Percentiles rank a stretch among this genome's conserved stretches.
phyloP scores from a whole-genome alignment of 2,113 vertebrate species.

The Anser brachyrhynchus region DNA sequence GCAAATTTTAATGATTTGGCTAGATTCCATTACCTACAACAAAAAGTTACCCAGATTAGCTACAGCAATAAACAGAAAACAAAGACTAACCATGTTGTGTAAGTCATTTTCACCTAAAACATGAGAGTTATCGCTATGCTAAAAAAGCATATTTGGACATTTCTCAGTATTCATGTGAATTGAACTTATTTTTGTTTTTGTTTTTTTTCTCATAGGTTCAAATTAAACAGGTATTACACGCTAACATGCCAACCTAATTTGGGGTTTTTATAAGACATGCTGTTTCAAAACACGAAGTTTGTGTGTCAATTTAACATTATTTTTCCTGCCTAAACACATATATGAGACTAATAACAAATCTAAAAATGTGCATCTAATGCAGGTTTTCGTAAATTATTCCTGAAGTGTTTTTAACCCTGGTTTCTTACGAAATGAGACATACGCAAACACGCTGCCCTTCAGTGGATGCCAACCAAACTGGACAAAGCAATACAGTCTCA shows the following conservation, averaged over 20 bases:
- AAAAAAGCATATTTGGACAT: neutral
- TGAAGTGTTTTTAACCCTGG: neutral
- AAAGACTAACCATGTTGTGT: neutral
- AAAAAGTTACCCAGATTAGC: neutral
- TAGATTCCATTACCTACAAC: neutral
- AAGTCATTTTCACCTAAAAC: neutral
- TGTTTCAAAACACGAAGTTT: neutral
- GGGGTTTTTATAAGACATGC: neutral
- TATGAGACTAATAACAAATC: neutral
- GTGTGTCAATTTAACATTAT: neutral
- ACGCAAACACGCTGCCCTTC: neutral
- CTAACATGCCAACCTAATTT: neutral
- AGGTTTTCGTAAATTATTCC: slow-evolving; percentile 33
- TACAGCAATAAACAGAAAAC: neutral
- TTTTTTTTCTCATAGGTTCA: neutral
- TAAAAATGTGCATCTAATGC: neutral
- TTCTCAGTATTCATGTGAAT: neutral
- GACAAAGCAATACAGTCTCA: slow-evolving; percentile 22
- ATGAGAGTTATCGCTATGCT: neutral
- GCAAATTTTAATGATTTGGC: neutral
- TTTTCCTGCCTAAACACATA: neutral
- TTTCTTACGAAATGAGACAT: slow-evolving; percentile 48
- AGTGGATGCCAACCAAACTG: slow-evolving; percentile 2
- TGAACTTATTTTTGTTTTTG: neutral
- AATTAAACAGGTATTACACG: neutral